A percentile compares a stretch with the other conserved stretches of the same genome.
phyloP scores from a whole-genome alignment of 1,140 invertebrate genomes.

The Leucophenga varia region DNA sequence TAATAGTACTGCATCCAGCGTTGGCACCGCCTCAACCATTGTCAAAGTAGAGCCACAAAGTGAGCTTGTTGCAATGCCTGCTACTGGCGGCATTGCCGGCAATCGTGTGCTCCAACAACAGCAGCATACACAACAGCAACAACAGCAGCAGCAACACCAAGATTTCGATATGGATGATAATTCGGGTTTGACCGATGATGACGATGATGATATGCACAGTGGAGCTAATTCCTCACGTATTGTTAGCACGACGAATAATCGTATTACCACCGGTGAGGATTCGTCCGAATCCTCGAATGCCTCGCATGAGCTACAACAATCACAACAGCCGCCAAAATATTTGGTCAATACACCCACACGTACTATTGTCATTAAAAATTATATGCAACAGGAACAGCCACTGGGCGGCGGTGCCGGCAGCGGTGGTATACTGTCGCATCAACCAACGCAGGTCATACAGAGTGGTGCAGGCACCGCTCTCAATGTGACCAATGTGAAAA shows the following conservation, averaged over 20 bases:
- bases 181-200: conserved; percentile 37
- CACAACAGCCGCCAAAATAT: conserved; percentile 33
- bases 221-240: conserved; percentile 27
- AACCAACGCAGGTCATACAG: conserved; percentile 51
- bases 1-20: conserved; percentile 8
- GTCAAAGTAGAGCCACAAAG: conserved; percentile 35
- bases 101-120: no score
- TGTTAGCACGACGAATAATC: conserved; percentile 30
- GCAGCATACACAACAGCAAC: conserved; percentile 4
- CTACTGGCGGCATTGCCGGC: no score
- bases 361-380: conserved; percentile 50
- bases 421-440: conserved; percentile 26
- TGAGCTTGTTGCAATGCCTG: conserved; percentile 30
- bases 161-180: conserved; percentile 47
- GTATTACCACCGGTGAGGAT: conserved; percentile 46
- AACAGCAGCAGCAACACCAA: conserved; percentile 21
- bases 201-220: conserved; percentile 24
- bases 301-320: conserved; percentile 39
- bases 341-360: conserved; percentile 39
- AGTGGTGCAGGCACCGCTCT: conserved; percentile 46
- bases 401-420: conserved; percentile 7
- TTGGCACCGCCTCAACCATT: conserved; percentile 25
- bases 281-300: conserved; percentile 49
- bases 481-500: conserved; percentile 12
- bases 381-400: conserved; percentile 37